Base-by-base conservation (phyloP, 2,888 invertebrate species). In the Germaria angustata region DNA sequence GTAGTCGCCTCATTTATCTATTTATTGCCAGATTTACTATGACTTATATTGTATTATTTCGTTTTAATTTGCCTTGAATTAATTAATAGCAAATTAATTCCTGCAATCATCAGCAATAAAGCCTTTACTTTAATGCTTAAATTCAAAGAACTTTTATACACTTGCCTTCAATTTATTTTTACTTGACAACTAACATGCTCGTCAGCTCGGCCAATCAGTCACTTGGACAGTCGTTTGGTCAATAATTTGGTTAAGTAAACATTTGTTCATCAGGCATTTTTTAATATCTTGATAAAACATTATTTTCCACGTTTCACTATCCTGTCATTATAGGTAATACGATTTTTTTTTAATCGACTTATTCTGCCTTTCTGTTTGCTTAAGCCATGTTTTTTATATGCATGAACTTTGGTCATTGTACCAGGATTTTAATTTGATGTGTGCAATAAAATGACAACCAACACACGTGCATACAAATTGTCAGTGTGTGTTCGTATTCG, bases 311-410 rank as follows among this genome's bases (percentile, higher is more conserved):
- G 41, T 68, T 61, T 73, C 76, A 65, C 69, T 77, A 36, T 72
- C 49, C 72, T 65, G 55, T 80, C 63, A 84, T 84, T 80, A 80
- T 44, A 59, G 17, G 53, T 44, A 11, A 71, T 66, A 61, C 61
- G 22, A 2, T 24, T 24, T 68, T 49, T 20, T 51, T 32, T 24
- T 36, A n/a, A 9, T 61, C 11, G 1, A 32, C n/a, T 22, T 39
- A 32, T 34, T 36, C 2, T 9, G 22, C 13, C 17, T 17, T 34
- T 55, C 41, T 72, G 59, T 81, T 81, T 77, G n/a, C 44, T 66
- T 77, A 57, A 53, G 20, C 32, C 76, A 72, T 53, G 49, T 32
- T 80, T 71, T n/a, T 59, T 36, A 1, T 46, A 55, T 46, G 15
- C 49, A 73, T 39, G 68, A 55, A 34, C 46, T 63, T 41, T 68